Evolutionary conservation across 53 echinoderm and acorn worm species (phyloP), one percentile per base, ranked within the genome.

Genomic region (Paracentrotus lividus): DNA sequence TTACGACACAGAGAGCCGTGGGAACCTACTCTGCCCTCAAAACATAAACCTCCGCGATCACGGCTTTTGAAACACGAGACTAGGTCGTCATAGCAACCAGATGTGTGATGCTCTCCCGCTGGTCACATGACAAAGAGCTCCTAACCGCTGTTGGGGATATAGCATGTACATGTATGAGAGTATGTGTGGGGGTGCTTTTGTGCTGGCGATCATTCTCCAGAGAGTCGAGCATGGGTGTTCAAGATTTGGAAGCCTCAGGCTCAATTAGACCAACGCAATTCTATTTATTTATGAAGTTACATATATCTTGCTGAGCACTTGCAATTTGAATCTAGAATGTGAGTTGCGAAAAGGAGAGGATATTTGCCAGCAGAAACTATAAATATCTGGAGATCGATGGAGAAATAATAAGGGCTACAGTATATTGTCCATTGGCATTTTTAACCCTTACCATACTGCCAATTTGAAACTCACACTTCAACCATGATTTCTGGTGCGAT

Each of bases 21-120:
- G 47, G 81, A 81, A 81, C 81, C 49, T 5, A 47, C 44, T 10
- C 47, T 47, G 81, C 81, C 81, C 42, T 27, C 49, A 24, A 33
- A 81, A 81, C 47, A 14, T 47, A 26, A 81, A 81, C 81, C 81
- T 3, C 81, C 29, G 15, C 81, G n/a, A 27, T n/a, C n/a, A 31
- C 55, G 26, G 86, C 86, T 56, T 55, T 53, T 55, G 86, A 86
- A 86, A 86, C 86, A 36, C 56, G 55, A 86, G 86, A 86, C 56
- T 31, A 47, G 56, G 57, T 86, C 56, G 56, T 56, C 86, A 86
- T 86, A 38, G 86, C 86, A 56, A 86, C 86, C 86, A 54, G 86
- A 55, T 86, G 86, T 86, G 86, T 86, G 86, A 86, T 86, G 86
- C 86, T 86, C 72, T 72, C 72, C 72, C 13, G 34, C 55, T 20